A percentile compares a stretch with the other conserved stretches of the same genome.
phyloP scores from a whole-genome alignment of 2,797 vertebrate genomes.

The Apodemus agrarius region DNA sequence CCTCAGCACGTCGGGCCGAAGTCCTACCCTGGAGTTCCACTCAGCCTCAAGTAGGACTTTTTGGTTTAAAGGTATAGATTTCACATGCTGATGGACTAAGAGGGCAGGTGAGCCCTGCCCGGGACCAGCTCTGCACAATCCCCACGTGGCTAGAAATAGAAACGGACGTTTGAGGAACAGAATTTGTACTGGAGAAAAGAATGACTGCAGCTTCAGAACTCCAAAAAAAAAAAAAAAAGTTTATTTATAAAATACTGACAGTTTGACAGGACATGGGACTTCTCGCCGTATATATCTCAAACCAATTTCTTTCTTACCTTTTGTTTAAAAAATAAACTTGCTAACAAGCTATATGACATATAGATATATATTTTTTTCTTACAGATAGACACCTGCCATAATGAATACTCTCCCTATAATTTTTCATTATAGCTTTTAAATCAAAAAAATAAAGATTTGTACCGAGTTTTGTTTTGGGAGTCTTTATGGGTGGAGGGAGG shows the following conservation, averaged over 20 bases:
- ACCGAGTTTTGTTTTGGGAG: slow-evolving; percentile 66
- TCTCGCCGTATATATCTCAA: slow-evolving; percentile 75
- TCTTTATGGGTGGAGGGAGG: slow-evolving; percentile 67
- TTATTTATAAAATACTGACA: slow-evolving; percentile 85
- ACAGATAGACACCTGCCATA: slow-evolving; percentile 79
- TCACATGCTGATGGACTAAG: background rate
- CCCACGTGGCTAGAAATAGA: background rate
- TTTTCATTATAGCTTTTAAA: slow-evolving; percentile 80
- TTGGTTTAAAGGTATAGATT: background rate
- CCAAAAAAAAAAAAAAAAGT: slow-evolving; percentile 77
- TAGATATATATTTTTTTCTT: slow-evolving; percentile 79
- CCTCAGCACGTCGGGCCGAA: background rate
- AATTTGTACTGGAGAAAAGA: background rate
- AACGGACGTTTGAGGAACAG: background rate
- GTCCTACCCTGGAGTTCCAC: background rate
- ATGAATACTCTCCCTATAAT: slow-evolving; percentile 72
- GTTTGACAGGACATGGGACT: slow-evolving; percentile 77
- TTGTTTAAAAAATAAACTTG: slow-evolving; percentile 84
- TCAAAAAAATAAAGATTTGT: slow-evolving; percentile 85
- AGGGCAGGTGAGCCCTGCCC: background rate
- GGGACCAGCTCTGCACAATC: background rate
- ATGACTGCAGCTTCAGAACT: slow-evolving; percentile 52
- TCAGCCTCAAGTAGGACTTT: background rate
- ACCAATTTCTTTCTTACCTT: slow-evolving; percentile 73
- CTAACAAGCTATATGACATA: slow-evolving; percentile 83